Evolutionary conservation across 2,113 vertebrate genomes (phyloP).

Genomic region (Cinclus mexicanus): DNA sequence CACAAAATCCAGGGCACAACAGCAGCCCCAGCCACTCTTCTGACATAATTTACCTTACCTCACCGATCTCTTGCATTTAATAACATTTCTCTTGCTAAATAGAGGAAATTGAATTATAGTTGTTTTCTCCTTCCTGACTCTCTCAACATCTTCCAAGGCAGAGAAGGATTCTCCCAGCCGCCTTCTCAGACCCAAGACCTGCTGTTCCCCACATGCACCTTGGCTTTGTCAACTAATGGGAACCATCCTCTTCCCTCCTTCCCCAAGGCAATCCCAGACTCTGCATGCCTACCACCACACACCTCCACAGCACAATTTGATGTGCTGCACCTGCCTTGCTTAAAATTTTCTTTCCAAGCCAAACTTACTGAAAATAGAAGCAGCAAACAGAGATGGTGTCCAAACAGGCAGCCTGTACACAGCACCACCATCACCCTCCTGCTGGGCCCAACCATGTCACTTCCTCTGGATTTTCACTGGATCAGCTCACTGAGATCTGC

Average conservation of each 20-base stretch:
- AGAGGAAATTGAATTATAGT: neutral
- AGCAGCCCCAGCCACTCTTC: neutral
- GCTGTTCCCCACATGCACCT: fast-evolving
- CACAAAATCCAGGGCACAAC: neutral
- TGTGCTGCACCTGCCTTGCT: neutral
- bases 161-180: neutral
- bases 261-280: neutral
- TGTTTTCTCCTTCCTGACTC: neutral
- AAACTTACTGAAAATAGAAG: neutral
- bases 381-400: neutral
- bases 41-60: neutral
- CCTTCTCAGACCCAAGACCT: neutral
- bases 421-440: neutral
- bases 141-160: neutral
- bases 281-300: neutral
- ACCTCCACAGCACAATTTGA: neutral
- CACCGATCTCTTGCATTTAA: neutral
- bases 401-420: neutral
- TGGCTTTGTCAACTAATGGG: neutral
- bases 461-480: neutral
- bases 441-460: neutral
- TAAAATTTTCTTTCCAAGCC: neutral
- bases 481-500: neutral
- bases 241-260: neutral
- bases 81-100: neutral